Conservation (phyloP, 2,888 invertebrate species). For the Terebella lapidaria region DNA sequence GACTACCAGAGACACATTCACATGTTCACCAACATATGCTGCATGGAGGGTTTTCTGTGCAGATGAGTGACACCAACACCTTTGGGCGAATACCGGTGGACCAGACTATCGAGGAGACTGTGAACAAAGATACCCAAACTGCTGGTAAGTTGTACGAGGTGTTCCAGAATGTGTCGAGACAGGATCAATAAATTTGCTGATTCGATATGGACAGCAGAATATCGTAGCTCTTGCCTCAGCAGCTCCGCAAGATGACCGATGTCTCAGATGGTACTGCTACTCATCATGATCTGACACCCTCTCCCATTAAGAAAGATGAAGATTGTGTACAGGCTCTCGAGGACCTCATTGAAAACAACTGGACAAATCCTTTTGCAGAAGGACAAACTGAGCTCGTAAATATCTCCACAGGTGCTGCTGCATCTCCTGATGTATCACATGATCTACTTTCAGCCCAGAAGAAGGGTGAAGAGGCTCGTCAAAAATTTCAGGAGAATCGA, state of each 20-base stretch:
- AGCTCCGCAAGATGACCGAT: conserved; percentile 3
- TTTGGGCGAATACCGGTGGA: conserved; percentile 26
- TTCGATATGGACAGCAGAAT: conserved; percentile 12
- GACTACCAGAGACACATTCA: conserved; percentile 14
- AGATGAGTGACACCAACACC: conserved; percentile 15
- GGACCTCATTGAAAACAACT: conserved; percentile 9
- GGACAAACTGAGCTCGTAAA: conserved; percentile 9
- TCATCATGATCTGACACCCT: neutral
- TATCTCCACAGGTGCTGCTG: conserved; percentile 8
- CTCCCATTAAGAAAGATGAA: neutral
- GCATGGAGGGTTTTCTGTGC: conserved; percentile 22
- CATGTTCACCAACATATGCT: conserved; percentile 1
- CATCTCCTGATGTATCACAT: conserved; percentile 14
- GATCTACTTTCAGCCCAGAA: conserved; percentile 15
- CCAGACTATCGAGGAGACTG: conserved; percentile 12
- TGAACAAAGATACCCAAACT: conserved; percentile 15
- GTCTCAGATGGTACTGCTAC: conserved; percentile 2
- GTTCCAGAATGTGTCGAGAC: too few relatives aligned
- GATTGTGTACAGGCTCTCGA: neutral
- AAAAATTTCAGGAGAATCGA: conserved; percentile 16
- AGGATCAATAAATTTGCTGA: too few relatives aligned
- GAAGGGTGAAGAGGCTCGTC: conserved; percentile 16
- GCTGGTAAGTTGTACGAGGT: too few relatives aligned
- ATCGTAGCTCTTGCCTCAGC: conserved; percentile 1
- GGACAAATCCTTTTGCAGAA: conserved; percentile 16